These are phyloP conservation scores for Porites divaricata DNA, from an alignment of 92 coral and sea anemone genomes.

Conservation along the genomic window DNA sequence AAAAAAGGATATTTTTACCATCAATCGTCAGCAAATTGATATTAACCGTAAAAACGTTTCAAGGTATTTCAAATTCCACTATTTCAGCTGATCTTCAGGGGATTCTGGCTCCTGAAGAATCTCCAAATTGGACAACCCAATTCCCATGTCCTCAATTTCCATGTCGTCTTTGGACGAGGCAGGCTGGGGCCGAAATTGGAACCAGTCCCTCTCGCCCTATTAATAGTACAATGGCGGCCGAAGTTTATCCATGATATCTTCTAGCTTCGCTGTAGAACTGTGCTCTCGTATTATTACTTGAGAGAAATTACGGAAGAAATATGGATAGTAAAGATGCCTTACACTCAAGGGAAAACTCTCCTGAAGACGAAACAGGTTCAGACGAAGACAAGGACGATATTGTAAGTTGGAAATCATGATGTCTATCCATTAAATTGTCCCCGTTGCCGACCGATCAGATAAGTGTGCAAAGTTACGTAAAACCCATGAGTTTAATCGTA, in stretches of 20 bases:
- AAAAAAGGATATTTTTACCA: no score
- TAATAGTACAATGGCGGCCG: no score
- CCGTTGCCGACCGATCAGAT: not conserved
- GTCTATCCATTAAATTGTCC: not conserved
- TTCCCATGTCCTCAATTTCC: no score
- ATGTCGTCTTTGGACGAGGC: not conserved
- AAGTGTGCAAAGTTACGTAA: not conserved
- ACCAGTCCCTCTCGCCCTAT: no score
- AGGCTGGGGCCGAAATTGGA: not conserved
- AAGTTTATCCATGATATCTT: not conserved
- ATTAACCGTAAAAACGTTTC: no score
- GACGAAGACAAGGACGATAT: slow-evolving; percentile 62
- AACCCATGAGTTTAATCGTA: not conserved
- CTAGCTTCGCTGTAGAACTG: no score
- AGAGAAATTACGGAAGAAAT: not conserved
- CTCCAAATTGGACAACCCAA: no score
- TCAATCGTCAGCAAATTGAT: no score
- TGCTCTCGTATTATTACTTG: no score
- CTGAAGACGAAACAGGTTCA: slow-evolving; percentile 44
- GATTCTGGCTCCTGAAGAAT: no score
- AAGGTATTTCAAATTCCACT: no score
- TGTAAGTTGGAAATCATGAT: slow-evolving; percentile 37
- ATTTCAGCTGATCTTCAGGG: no score
- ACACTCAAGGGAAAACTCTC: not conserved
- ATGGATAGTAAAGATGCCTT: slow-evolving; percentile 2